These are phyloP conservation scores for Cettia cetti DNA, from an alignment of 2,113 vertebrate genomes.

Conservation along the genomic window DNA sequence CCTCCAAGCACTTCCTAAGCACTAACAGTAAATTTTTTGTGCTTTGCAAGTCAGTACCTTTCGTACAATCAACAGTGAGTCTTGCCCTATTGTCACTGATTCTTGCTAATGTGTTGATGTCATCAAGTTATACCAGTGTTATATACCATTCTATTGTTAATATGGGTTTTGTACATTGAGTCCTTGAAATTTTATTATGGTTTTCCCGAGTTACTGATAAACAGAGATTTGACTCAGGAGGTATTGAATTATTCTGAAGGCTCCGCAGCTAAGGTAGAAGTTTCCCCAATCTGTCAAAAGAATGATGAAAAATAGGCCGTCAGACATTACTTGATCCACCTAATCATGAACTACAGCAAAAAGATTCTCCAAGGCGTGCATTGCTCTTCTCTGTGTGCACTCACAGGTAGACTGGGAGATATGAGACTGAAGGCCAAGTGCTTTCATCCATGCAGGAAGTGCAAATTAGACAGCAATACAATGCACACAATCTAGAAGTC, in stretches of 20 bases:
- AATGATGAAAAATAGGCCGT: neutral
- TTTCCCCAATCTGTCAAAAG: constrained; percentile 29
- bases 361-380: neutral
- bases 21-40: neutral
- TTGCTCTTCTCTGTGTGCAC: neutral
- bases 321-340: constrained; percentile 10
- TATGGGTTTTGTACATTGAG: neutral
- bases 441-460: constrained; percentile 8
- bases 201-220: constrained; percentile 19
- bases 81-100: neutral
- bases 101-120: neutral
- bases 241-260: constrained; percentile 24
- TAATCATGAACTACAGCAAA: neutral
- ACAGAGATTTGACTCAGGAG: neutral
- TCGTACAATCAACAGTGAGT: neutral
- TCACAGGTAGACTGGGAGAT: neutral
- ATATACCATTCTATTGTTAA: neutral
- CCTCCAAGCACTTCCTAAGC: neutral
- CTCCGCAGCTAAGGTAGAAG: neutral
- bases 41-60: neutral
- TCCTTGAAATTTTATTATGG: neutral
- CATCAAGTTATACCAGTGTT: neutral
- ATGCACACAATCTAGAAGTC: neutral
- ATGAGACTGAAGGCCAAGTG: constrained; percentile 10
- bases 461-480: constrained; percentile 2